Conservation (phyloP, 2,113 vertebrate genomes). For the Zapornia atra region DNA sequence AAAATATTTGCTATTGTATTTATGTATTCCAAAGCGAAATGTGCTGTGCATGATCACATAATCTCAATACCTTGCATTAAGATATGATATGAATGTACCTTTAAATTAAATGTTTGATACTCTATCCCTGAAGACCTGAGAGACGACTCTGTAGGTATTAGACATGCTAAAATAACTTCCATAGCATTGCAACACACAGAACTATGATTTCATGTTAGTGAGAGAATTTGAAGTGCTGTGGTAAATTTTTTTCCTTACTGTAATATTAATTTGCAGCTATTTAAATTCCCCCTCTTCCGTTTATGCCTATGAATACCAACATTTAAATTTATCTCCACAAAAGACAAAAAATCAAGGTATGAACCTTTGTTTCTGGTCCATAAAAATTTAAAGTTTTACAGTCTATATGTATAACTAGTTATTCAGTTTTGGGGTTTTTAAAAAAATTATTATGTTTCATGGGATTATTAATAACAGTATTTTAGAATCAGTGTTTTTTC, state of each 20-base stretch:
- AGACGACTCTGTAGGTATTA: background rate
- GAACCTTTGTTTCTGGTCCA: background rate
- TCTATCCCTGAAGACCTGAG: background rate
- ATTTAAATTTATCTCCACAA: fast-evolving
- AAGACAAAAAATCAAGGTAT: background rate
- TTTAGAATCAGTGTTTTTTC: background rate
- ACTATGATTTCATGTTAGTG: background rate
- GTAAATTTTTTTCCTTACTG: background rate
- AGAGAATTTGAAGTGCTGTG: background rate
- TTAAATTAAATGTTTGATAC: background rate
- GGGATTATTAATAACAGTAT: background rate
- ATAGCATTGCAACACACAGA: background rate
- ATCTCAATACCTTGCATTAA: background rate
- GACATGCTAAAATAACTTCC: background rate
- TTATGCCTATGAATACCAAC: background rate
- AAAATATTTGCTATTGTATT: background rate
- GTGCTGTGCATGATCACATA: background rate
- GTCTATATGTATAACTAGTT: background rate
- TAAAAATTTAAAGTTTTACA: background rate
- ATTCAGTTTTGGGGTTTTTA: background rate
- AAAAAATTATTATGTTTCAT: background rate
- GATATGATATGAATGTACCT: background rate
- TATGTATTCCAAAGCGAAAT: background rate
- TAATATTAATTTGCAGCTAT: background rate
- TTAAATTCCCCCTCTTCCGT: background rate